Conservation (phyloP, 2,797 vertebrate species). For the Cossypha niveicapilla region DNA sequence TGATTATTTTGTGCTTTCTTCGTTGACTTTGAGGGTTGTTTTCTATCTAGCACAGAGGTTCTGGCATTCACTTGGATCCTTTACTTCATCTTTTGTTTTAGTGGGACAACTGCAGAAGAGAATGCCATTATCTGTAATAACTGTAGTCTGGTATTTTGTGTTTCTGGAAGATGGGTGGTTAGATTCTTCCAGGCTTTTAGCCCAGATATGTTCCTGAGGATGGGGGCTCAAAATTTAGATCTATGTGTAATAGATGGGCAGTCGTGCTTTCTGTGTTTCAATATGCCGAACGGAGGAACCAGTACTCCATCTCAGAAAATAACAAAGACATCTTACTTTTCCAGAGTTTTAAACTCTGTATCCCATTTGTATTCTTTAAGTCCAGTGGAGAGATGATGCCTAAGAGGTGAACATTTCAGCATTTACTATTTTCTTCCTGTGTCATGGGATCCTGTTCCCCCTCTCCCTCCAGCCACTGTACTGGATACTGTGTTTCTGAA, state of each 20-base stretch:
- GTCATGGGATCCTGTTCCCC: neutral
- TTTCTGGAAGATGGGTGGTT: neutral
- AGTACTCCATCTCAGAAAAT: neutral
- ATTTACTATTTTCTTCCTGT: neutral
- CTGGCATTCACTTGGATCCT: neutral
- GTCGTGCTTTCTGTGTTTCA: neutral
- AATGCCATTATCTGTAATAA: neutral
- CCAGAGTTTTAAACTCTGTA: neutral
- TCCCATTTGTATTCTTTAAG: neutral
- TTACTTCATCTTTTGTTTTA: neutral
- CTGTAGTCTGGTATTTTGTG: neutral
- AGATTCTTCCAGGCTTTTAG: neutral
- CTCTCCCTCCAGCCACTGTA: accelerated
- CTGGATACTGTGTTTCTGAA: neutral
- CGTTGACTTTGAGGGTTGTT: neutral
- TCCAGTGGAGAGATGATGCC: neutral
- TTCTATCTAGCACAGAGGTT: neutral
- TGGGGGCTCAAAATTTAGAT: neutral
- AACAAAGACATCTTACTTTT: neutral
- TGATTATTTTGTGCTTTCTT: neutral
- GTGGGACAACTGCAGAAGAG: neutral
- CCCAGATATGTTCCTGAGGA: neutral
- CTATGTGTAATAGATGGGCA: neutral
- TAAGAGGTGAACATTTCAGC: neutral
- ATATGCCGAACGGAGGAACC: neutral